Conservation (phyloP, 2,113 vertebrate species). For the Ranitomeya variabilis region DNA sequence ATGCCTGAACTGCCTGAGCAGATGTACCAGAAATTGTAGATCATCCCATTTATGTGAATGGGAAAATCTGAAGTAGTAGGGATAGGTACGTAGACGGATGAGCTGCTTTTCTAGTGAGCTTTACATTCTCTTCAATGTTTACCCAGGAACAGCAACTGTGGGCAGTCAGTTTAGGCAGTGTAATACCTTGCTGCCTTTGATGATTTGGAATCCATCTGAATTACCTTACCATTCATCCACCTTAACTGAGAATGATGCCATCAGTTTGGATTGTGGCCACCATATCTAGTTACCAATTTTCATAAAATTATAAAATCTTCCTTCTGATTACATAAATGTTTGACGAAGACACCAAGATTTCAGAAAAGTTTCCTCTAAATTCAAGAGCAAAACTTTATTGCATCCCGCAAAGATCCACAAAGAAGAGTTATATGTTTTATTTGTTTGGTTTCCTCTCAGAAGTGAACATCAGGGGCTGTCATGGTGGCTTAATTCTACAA, state of each 20-base stretch:
- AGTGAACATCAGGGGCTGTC: conserved; percentile 20
- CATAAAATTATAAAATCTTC: not conserved
- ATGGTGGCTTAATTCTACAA: conserved; percentile 57
- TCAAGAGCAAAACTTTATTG: conserved; percentile 4
- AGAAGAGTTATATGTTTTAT: conserved; percentile 23
- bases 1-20: too few relatives aligned
- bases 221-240: not conserved
- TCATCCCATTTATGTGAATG: too few relatives aligned
- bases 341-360: not conserved
- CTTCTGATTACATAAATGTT: not conserved
- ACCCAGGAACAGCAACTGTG: not conserved
- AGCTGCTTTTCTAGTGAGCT: too few relatives aligned
- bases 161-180: not conserved
- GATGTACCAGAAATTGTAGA: too few relatives aligned
- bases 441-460: conserved; percentile 27
- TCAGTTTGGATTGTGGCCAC: not conserved
- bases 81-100: not conserved
- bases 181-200: not conserved
- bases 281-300: not conserved
- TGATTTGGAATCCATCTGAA: not conserved
- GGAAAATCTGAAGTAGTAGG: too few relatives aligned
- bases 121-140: too few relatives aligned
- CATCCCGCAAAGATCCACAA: not conserved
- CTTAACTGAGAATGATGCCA: not conserved
- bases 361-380: not conserved